phyloP scores from a whole-genome alignment of 1,140 invertebrate species.

The Sarcophaga bullata region DNA sequence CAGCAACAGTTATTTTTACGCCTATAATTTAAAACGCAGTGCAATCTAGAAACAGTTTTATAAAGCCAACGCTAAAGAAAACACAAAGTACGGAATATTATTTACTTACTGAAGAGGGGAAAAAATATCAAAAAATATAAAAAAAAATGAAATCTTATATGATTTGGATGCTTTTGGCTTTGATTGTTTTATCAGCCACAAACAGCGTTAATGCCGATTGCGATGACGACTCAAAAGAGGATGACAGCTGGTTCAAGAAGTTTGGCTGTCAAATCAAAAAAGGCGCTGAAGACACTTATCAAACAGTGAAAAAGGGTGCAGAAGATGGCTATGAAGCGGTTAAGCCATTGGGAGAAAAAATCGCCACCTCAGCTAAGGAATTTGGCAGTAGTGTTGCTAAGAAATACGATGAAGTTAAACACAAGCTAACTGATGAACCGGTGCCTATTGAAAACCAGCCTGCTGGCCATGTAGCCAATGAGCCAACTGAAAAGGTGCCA shows the following conservation, averaged over 20 bases:
- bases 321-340: conserved; percentile 52
- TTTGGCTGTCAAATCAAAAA: conserved; percentile 55
- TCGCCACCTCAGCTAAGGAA: conserved; percentile 56
- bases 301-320: conserved; percentile 48
- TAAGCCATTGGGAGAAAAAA: conserved; percentile 56
- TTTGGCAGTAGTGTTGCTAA: conserved; percentile 52
- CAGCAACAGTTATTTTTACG: conserved; percentile 4
- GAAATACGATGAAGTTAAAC: conserved; percentile 60
- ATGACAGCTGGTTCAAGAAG: conserved; percentile 58
- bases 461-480: conserved; percentile 41
- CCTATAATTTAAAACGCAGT: not conserved
- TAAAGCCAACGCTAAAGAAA: conserved; percentile 17
- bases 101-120: not conserved
- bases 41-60: conserved; percentile 15
- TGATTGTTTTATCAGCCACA: conserved; percentile 42
- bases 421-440: conserved; percentile 55
- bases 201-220: conserved; percentile 42
- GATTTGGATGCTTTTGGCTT: conserved; percentile 25
- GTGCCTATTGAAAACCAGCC: not conserved
- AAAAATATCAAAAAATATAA: conserved; percentile 21
- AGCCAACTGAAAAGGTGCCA: conserved; percentile 56
- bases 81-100: conserved; percentile 18
- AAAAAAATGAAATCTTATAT: conserved; percentile 42
- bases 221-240: conserved; percentile 54
- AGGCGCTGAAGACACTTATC: not conserved